Conservation (phyloP, 2,113 vertebrate genomes). For the Alouatta palliata region DNA sequence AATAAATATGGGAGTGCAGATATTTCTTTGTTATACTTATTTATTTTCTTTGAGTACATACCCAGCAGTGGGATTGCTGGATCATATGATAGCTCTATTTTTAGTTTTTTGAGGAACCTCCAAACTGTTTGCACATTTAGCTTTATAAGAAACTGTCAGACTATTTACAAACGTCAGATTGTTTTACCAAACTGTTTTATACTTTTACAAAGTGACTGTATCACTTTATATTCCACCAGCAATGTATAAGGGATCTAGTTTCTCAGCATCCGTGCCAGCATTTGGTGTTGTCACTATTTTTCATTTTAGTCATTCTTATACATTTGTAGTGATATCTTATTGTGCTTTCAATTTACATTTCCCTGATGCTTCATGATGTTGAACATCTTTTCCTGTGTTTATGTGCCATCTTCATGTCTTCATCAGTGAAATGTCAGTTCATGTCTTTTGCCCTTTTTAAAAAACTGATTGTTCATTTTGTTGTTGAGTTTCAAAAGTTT, state of each 20-base stretch:
- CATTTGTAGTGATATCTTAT: neutral
- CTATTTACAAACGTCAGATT: neutral
- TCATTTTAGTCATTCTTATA: neutral
- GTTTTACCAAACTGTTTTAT: neutral
- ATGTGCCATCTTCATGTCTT: neutral
- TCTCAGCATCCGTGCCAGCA: neutral
- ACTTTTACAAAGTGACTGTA: neutral
- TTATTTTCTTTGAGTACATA: too few species aligned
- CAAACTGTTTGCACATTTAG: too few species aligned
- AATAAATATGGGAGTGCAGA: too few species aligned
- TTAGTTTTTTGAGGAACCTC: too few species aligned
- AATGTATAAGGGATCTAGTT: neutral
- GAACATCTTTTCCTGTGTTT: neutral
- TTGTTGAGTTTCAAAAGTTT: neutral
- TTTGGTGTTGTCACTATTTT: conserved; percentile 24
- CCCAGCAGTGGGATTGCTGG: too few species aligned
- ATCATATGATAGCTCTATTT: too few species aligned
- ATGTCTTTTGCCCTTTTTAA: neutral
- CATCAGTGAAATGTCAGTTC: neutral
- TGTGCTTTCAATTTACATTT: conserved; percentile 16
- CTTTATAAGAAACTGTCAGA: conserved; percentile 6
- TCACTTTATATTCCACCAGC: neutral
- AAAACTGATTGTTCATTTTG: neutral
- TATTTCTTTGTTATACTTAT: too few species aligned
- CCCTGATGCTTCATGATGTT: neutral